phyloP scores from a whole-genome alignment of 2,888 invertebrate genomes.

The Colletes collaris region DNA sequence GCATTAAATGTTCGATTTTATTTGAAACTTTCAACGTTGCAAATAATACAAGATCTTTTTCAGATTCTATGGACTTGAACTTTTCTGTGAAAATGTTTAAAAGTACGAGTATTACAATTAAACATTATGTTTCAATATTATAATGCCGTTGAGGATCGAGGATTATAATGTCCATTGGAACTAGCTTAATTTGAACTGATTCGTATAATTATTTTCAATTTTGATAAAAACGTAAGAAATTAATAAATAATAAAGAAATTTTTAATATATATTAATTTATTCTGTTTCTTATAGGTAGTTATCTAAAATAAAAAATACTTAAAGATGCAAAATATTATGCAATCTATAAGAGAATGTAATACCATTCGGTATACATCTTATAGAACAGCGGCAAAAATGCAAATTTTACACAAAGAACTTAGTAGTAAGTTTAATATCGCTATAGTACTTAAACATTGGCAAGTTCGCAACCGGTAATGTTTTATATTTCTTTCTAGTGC shows the following conservation, averaged over 20 bases:
- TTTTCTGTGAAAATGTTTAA: constrained; percentile 4
- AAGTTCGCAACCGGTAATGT: constrained; percentile 2
- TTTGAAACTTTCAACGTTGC: background rate
- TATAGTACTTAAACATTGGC: constrained; percentile 10
- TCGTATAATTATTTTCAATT: background rate
- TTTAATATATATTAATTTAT: constrained; percentile 1
- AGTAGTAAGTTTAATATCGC: constrained; percentile 85
- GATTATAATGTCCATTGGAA: background rate
- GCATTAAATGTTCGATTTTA: background rate
- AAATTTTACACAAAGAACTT: constrained; percentile 86
- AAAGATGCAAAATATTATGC: constrained; percentile 84
- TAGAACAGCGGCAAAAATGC: constrained; percentile 89
- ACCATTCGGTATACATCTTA: constrained; percentile 90
- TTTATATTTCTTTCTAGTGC: constrained; percentile 80
- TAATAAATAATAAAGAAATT: constrained; percentile 1
- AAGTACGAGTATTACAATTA: background rate
- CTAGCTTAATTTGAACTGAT: background rate
- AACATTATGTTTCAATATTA: background rate
- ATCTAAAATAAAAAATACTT: constrained; percentile 5
- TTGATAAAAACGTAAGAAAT: constrained; percentile 1
- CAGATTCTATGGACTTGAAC: background rate
- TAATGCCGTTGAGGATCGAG: background rate
- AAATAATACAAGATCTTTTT: constrained; percentile 15
- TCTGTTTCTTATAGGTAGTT: constrained; percentile 28
- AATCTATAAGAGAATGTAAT: constrained; percentile 86